Evolutionary conservation across 1,140 invertebrate genomes (phyloP), one percentile per base, ranked within the genome.

Genomic region (Linepithema humile): DNA sequence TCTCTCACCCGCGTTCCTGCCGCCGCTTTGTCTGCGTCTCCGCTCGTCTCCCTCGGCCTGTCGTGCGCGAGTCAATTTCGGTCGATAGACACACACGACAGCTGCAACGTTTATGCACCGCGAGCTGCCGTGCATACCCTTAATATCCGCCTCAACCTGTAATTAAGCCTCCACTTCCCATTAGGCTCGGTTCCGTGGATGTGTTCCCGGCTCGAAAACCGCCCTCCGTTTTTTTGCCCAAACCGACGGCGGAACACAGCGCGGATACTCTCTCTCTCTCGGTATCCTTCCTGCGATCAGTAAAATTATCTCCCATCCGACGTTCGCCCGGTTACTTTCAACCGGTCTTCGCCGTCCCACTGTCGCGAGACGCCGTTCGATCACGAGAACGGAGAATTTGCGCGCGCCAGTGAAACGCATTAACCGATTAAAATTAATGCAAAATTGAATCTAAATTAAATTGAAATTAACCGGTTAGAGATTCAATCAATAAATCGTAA

Each of bases 71-170:
- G 87, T 88, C 88, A 84, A 89, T 89, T 89, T 88, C 59, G 85
- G 15, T 88, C 84, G 87, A 89, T 89, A 89, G 85, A 82, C 84
- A 86, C 85, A 86, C 87, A 86, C 88, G 87, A 83, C 84, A 77
- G 84, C 84, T 84, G 80, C 84, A 69, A 74, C 88, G 88, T 89
- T 88, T 86, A 89, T 86, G 69, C 87, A n/a, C n/a, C n/a, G n/a
- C 70, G 70, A 84, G 87, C 84, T 89, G 85, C 87, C 88, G 88
- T 89, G 88, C 88, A 89, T 88, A 89, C 87, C 88, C 87, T 89
- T 89, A 89, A 89, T 89, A 89, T 89, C 88, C 88, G 88, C 80
- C 59, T 35, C 70, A 84, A 82, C 85, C 87, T 84, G 87, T 89
- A 89, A 89, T 89, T 89, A 89, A 89, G 87, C 85, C 70, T 73